Evolutionary conservation across 2,888 invertebrate species (phyloP).

Genomic region (Pollenia angustigena): DNA sequence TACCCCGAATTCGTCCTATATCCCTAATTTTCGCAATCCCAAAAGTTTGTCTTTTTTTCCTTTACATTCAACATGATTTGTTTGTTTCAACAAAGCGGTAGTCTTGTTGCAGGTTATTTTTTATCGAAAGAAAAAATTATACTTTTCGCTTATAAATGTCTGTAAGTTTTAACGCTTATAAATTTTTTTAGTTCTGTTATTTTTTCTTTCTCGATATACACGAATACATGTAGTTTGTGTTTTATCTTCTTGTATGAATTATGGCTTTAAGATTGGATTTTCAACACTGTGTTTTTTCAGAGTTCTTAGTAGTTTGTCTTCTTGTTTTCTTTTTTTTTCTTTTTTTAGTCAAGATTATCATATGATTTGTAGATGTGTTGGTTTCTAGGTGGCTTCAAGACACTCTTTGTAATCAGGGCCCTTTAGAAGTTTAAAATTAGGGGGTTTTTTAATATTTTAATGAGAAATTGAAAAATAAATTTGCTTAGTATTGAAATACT

Average conservation of each 20-base stretch:
- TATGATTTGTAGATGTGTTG: slow-evolving; percentile 74
- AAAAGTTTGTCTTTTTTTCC: neutral
- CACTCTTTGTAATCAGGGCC: neutral
- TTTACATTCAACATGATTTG: slow-evolving; percentile 23
- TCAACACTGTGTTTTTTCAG: slow-evolving; percentile 79
- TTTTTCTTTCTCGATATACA: slow-evolving; percentile 42
- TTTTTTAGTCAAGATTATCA: slow-evolving; percentile 78
- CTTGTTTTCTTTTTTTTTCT: slow-evolving; percentile 31
- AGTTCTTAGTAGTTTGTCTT: slow-evolving; percentile 49
- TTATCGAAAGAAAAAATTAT: slow-evolving; percentile 19
- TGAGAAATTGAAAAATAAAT: neutral
- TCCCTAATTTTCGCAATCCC: neutral
- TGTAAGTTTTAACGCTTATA: slow-evolving; percentile 61
- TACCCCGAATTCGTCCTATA: neutral
- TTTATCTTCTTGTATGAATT: slow-evolving; percentile 78
- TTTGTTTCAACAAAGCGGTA: slow-evolving; percentile 55
- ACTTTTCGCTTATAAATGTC: slow-evolving; percentile 30
- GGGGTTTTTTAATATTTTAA: slow-evolving; percentile 5
- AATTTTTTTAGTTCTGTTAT: slow-evolving; percentile 60
- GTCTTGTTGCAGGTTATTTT: slow-evolving; percentile 48
- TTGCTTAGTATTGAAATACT: neutral
- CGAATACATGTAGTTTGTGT: slow-evolving; percentile 30
- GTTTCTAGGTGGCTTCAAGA: slow-evolving; percentile 18
- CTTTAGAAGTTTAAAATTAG: slow-evolving; percentile 9
- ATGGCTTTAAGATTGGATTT: slow-evolving; percentile 83